Percentiles rank a stretch among this genome's conserved stretches.
These are phyloP conservation scores for Napeogenes inachia DNA, from an alignment of 2,888 invertebrate species.

Conservation along the genomic window DNA sequence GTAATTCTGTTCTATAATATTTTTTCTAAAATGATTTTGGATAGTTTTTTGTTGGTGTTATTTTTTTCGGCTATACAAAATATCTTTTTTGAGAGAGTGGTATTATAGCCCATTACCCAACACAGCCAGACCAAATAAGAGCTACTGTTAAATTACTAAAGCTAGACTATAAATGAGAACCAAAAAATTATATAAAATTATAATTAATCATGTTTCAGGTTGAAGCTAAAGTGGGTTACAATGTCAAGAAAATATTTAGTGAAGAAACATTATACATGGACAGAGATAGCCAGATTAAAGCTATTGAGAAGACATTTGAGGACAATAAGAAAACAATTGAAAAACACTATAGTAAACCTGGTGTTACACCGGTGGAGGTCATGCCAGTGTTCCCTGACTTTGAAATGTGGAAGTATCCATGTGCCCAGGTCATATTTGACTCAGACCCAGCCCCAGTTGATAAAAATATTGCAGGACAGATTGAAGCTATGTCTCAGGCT, in stretches of 20 bases:
- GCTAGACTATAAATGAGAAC: too few relatives aligned
- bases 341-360: conserved; percentile 97
- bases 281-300: conserved; percentile 96
- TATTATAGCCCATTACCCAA: too few relatives aligned
- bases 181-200: neutral
- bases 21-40: conserved; percentile 1
- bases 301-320: conserved; percentile 97
- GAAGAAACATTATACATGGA: conserved; percentile 97
- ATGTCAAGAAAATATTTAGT: conserved; percentile 94
- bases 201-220: conserved; percentile 68
- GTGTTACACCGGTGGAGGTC: conserved; percentile 91
- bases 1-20: conserved; percentile 35
- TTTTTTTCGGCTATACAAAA: neutral
- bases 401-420: conserved; percentile 97
- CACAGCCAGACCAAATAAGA: too few relatives aligned
- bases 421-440: conserved; percentile 98
- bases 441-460: conserved; percentile 97
- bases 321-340: conserved; percentile 90
- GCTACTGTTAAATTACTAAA: too few relatives aligned
- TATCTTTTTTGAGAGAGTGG: neutral
- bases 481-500: conserved; percentile 99
- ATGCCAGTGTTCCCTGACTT: conserved; percentile 96
- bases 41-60: neutral
- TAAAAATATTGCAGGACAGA: conserved; percentile 89
- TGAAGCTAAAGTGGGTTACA: conserved; percentile 99